Evolutionary conservation across 1,140 invertebrate genomes (phyloP).

Genomic region (Monochamus saltuarius): DNA sequence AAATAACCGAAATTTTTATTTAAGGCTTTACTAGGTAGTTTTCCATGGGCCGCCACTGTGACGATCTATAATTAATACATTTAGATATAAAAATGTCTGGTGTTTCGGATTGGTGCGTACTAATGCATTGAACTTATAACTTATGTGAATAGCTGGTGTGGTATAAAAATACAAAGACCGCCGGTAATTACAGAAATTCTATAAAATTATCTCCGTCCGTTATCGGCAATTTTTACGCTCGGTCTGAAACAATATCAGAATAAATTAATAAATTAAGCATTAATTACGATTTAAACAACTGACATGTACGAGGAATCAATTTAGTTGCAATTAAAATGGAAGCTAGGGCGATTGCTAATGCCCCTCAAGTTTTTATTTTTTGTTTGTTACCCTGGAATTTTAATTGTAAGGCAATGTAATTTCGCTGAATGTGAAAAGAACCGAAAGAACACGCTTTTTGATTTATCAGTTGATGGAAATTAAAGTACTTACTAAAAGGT

Average conservation of each 20-base stretch:
- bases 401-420: no score
- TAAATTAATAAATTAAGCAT: constrained; percentile 48
- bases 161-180: constrained; percentile 29
- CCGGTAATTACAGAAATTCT: constrained; percentile 45
- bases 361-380: constrained; percentile 2
- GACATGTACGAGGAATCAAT: constrained; percentile 43
- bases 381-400: neutral
- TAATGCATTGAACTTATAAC: constrained; percentile 14
- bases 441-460: no score
- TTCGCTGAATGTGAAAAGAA: no score
- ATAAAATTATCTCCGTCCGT: constrained; percentile 40
- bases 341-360: constrained; percentile 2
- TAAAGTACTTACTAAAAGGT: no score
- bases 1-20: no score
- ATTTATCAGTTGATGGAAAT: no score
- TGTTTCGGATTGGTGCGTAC: constrained; percentile 15
- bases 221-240: constrained; percentile 46
- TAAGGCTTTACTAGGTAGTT: no score
- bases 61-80: no score
- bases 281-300: constrained; percentile 44
- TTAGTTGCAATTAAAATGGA: constrained; percentile 19
- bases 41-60: no score
- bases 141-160: constrained; percentile 7
- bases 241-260: constrained; percentile 45
- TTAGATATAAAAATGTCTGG: constrained; percentile 8